Evolutionary conservation across 2,888 invertebrate species (phyloP), one percentile per base, ranked within the genome.

Genomic region (Trissolcus japonicus): DNA sequence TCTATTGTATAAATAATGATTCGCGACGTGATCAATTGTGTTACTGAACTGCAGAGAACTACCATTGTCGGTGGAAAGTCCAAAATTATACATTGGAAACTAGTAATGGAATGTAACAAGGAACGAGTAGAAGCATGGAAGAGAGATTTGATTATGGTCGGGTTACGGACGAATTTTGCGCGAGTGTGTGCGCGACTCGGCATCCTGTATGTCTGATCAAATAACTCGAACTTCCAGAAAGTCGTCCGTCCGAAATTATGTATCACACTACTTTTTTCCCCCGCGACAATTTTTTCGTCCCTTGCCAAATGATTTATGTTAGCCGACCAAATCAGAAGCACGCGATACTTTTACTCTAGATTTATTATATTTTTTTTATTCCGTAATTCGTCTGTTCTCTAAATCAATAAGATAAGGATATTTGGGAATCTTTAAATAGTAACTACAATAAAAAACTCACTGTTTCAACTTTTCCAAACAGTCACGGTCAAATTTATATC

Each of bases 21-120:
- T 71, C 65, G 80, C 81, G 81, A 80, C 78, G 82, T 83, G 84
- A 86, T 85, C 86, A 85, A 86, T 86, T 86, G 84, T 86, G 83
- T 85, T 84, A 83, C 81, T 81, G 82, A 86, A 85, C 83, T 84
- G 82, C 82, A 80, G 76, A 78, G 83, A 83, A 84, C 82, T 84
- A 82, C 82, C 83, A 85, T 85, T 85, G 85, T 86, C 82, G 84
- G 81, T 78, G 76, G 83, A 84, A 86, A 86, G 84, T 86, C 84
- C 81, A 83, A 84, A 86, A 86, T 85, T 86, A 86, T 85, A 86
- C 85, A 86, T 86, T 83, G 83, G 84, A 84, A 86, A 85, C 82
- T 85, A 84, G 83, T 80, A 81, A 82, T 80, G 80, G 81, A 81
- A 80, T 81, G 82, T 81, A 78, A 81, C 73, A 61, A 62, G 71